phyloP scores from a whole-genome alignment of 1,140 invertebrate genomes.

The Melanaphis sacchari region DNA sequence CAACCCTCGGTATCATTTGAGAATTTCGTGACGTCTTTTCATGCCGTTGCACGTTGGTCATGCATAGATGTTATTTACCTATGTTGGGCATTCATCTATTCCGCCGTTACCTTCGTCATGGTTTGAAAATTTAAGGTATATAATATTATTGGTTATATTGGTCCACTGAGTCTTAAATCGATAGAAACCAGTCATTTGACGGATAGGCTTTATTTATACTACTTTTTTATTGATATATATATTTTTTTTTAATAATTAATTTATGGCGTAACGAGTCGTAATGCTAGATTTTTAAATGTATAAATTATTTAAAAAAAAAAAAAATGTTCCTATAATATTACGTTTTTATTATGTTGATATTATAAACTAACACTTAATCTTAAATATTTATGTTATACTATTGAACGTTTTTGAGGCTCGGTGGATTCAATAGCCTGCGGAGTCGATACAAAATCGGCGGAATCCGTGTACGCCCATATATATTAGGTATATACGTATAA shows the following conservation, averaged over 20 bases:
- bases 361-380: background rate
- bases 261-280: background rate
- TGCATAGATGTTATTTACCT: too few relatives aligned
- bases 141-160: too few relatives aligned
- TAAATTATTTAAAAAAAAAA: background rate
- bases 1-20: background rate
- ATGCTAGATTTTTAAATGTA: background rate
- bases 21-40: background rate
- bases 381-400: conserved; percentile 12
- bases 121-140: too few relatives aligned
- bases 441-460: background rate
- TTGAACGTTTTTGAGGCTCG: background rate
- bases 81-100: too few relatives aligned
- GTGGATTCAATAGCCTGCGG: background rate
- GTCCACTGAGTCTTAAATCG: too few relatives aligned
- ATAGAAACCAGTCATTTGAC: too few relatives aligned
- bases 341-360: background rate
- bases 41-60: background rate
- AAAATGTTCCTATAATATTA: background rate
- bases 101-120: too few relatives aligned
- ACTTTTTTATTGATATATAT: too few relatives aligned
- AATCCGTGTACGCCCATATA: background rate
- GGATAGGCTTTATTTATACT: too few relatives aligned
- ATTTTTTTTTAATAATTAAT: background rate
- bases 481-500: background rate